phyloP scores from a whole-genome alignment of 2,113 vertebrate species.

The Tenrec ecaudatus region DNA sequence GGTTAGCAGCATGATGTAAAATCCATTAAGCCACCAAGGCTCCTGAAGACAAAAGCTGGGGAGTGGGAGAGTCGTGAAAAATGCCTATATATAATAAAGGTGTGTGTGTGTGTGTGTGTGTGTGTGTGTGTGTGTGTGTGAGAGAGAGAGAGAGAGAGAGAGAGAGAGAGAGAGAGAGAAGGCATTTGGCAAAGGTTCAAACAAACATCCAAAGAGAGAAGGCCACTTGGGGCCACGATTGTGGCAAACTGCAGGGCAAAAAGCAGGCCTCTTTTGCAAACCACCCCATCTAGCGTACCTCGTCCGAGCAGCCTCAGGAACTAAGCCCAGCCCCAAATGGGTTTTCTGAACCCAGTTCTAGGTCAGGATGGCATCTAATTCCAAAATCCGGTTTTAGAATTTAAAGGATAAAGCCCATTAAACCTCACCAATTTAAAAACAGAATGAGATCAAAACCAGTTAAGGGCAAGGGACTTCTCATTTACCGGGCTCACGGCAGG shows the following conservation, averaged over 20 bases:
- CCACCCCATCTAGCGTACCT: background rate
- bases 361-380: background rate
- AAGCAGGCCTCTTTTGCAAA: background rate
- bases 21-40: no score
- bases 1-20: no score
- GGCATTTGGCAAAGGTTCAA: background rate
- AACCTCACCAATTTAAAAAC: constrained; percentile 27
- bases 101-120: background rate
- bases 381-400: background rate
- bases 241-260: background rate
- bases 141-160: background rate
- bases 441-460: constrained; percentile 20
- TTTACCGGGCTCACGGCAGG: constrained; percentile 18
- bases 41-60: no score
- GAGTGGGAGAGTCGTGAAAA: background rate
- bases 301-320: background rate
- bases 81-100: background rate
- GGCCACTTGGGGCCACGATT: background rate
- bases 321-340: background rate
- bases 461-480: background rate
- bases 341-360: background rate
- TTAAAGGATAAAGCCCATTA: constrained; percentile 32
- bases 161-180: background rate
- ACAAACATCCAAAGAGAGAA: background rate
- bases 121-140: no score